Base-by-base conservation (phyloP, 2,113 vertebrate genomes). In the Prinia subflava region DNA sequence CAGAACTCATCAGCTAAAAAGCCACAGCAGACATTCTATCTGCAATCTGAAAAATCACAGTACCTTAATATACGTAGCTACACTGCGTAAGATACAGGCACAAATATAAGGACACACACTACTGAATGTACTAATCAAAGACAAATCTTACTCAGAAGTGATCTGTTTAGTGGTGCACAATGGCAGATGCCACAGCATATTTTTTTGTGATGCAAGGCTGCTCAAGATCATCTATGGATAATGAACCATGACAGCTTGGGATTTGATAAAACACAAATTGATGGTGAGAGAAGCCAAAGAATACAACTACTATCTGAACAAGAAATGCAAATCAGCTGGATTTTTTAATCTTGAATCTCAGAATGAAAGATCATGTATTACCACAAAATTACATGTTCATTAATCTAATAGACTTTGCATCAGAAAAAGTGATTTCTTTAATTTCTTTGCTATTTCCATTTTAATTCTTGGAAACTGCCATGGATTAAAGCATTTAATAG, bases 171-270 rank as follows among this genome's bases (percentile, higher is more conserved):
- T 87, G 92, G 75, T 70, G 56, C 92, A 89, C 96, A 87, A 96
- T 90, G 89, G 92, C 97, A 98, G 96, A 97, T 97, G 97, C 83
- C 82, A 83, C 31, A 95, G 65, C 96, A 97, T 97, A 97, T 97
- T 98, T 96, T 94, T 96, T 95, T 86, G 89, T 60, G 92, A 97
- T 93, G 97, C 97, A 95, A 97, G 96, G 71, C 92, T 97, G 96
- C 95, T 95, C 97, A 96, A 96, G 94, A 97, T 97, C 95, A 96
- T 97, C 97, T 94, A 91, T 91, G 94, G 90, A 97, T 97, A 98
- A 97, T 89, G 96, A 98, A 96, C 94, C 97, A 95, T 95, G 95
- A 97, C 95, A 97, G 89, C 69, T 89, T 87, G 88, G 96, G 88
- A 94, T 96, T 69, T 92, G 90, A 96, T 47, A 62, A 92, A 97